These are phyloP conservation scores for Melanotaenia maccullochi DNA, from an alignment of 2,797 vertebrate species.

Conservation along the genomic window DNA sequence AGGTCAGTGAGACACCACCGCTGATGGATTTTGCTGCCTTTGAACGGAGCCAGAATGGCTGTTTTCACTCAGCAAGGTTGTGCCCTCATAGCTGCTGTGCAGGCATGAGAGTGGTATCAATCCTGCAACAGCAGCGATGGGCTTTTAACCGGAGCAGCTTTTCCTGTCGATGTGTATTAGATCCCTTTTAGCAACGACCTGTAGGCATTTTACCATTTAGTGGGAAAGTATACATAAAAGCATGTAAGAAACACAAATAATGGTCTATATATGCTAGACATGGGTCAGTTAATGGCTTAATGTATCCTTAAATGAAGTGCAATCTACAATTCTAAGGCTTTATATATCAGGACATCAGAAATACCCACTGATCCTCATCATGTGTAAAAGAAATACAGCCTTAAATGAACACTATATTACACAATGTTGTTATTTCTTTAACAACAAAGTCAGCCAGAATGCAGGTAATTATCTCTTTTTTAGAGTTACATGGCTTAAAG, in stretches of 20 bases:
- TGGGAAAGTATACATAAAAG: conserved; percentile 1
- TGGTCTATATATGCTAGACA: neutral
- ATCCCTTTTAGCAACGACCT: conserved; percentile 1
- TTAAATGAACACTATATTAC: neutral
- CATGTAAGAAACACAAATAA: neutral
- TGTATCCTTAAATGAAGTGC: neutral
- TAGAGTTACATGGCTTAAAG: too few relatives aligned
- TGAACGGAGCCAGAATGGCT: neutral
- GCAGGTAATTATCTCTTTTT: neutral
- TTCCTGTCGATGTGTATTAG: neutral
- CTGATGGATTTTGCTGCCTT: conserved; percentile 6
- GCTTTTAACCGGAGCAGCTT: conserved; percentile 2
- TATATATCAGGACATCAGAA: neutral
- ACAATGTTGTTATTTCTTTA: neutral
- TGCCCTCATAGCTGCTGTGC: neutral
- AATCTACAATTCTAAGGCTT: neutral
- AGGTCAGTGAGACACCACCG: conserved; percentile 60
- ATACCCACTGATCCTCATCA: neutral
- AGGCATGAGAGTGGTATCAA: neutral
- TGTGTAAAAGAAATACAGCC: neutral
- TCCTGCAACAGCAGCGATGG: neutral
- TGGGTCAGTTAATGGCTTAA: neutral
- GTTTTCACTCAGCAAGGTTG: conserved; percentile 15
- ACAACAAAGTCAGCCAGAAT: neutral
- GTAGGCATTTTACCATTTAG: neutral